Base-by-base conservation (phyloP, 2,797 vertebrate species). In the Remorina albescens region DNA sequence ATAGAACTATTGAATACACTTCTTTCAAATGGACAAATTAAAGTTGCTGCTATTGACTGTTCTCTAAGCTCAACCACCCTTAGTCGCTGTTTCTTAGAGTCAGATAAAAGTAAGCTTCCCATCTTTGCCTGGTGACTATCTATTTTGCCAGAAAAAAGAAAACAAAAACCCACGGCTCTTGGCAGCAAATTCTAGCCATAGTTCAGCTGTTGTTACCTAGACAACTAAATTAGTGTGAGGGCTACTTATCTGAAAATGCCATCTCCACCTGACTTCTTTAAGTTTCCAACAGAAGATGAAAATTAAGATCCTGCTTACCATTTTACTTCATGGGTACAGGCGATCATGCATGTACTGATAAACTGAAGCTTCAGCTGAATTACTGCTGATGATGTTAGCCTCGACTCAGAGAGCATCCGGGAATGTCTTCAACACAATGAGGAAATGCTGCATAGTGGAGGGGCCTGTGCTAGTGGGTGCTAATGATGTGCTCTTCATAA, bases 1-100 rank as follows among this genome's bases (percentile, higher is more conserved):
- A 28, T 65, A 54, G 9, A 46, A n/a, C 71, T 25, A 51, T 49
- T 47, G 62, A 12, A 49, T 32, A 50, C 10, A 37, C 13, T 26
- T 16, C 37, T 65, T 75, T 80, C 23, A 15, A 66, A 11, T 13
- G 49, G 34, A 76, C 65, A 28, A 32, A 56, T 72, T 61, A 50
- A 42, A 81, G 23, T 42, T 62, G 42, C 28, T 64, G 15, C 18
- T 53, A 28, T n/a, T 32, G 25, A 21, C 26, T 6, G 2, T 1
- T 32, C 1, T 2, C 18, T 15, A 19, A 28, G 6, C 6, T 13
- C n/a, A 15, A 2, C 21, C 2, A 3, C 34, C 6, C 11, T 57
- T 23, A 21, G 11, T 36, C 37, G 37, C 21, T 56, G 39, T 30
- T 30, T 25, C 23, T 56, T 56, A 36, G 54, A 56, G n/a, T 6